Conservation (phyloP, 2,113 vertebrate genomes). For the Deroptyus accipitrinus region DNA sequence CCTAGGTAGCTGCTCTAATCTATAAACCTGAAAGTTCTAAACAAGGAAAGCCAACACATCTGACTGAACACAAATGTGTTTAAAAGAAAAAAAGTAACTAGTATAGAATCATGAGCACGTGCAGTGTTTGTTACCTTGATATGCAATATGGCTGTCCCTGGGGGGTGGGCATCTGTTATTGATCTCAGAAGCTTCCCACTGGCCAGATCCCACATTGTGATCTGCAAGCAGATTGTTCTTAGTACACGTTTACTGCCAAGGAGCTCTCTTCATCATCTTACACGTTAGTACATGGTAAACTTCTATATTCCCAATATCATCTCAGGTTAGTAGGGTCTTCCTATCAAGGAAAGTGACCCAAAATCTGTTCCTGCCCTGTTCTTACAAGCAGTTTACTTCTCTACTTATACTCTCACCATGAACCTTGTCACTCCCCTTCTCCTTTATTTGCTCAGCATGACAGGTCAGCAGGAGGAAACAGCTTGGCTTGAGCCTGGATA, state of each 20-base stretch:
- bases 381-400: not conserved
- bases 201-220: conserved; percentile 99
- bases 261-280: not conserved
- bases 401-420: not conserved
- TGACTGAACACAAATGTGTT: not conserved
- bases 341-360: not conserved
- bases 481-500: not conserved
- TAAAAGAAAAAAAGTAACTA: not conserved
- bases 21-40: not conserved
- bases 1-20: not conserved
- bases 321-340: not conserved
- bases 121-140: conserved; percentile 83
- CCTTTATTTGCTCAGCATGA: not conserved
- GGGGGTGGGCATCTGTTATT: conserved; percentile 96
- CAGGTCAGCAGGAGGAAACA: not conserved
- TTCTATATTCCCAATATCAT: not conserved
- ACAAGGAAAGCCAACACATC: not conserved
- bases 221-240: conserved; percentile 77
- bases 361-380: not conserved
- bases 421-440: not conserved
- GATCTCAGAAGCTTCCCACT: conserved; percentile 94
- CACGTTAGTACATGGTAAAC: fast-evolving
- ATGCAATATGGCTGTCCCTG: conserved; percentile 93
- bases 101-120: not conserved
- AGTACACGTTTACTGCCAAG: not conserved